These are phyloP conservation scores for Tapera naevia DNA, from an alignment of 2,797 vertebrate species.

Conservation along the genomic window DNA sequence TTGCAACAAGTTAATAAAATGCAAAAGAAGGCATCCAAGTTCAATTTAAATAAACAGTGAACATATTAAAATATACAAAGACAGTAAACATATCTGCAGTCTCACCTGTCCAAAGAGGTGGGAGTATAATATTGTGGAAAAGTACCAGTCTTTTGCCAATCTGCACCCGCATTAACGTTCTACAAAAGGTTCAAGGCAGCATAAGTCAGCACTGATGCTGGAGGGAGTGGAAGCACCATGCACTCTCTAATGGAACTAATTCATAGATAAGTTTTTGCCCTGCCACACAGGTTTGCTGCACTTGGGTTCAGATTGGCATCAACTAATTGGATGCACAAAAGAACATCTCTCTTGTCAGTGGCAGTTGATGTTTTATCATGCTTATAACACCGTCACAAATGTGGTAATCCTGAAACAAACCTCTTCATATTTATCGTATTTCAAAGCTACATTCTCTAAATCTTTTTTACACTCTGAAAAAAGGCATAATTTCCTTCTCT, in stretches of 20 bases:
- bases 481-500: neutral
- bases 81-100: neutral
- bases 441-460: neutral
- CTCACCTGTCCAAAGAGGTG: neutral
- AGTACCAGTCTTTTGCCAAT: neutral
- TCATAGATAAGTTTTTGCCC: neutral
- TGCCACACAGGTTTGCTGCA: neutral
- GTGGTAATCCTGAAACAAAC: neutral
- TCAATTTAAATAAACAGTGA: neutral
- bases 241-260: neutral
- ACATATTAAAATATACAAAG: neutral
- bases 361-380: neutral
- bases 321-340: neutral
- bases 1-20: conserved; percentile 15
- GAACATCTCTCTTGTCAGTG: neutral
- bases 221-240: neutral
- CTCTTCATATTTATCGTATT: neutral
- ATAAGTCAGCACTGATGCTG: neutral
- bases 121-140: neutral
- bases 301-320: neutral
- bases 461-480: neutral
- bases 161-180: neutral
- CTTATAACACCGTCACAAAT: neutral
- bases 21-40: neutral
- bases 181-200: neutral